Evolutionary conservation across 2,797 vertebrate species (phyloP).

Genomic region (Anguilla megastoma): DNA sequence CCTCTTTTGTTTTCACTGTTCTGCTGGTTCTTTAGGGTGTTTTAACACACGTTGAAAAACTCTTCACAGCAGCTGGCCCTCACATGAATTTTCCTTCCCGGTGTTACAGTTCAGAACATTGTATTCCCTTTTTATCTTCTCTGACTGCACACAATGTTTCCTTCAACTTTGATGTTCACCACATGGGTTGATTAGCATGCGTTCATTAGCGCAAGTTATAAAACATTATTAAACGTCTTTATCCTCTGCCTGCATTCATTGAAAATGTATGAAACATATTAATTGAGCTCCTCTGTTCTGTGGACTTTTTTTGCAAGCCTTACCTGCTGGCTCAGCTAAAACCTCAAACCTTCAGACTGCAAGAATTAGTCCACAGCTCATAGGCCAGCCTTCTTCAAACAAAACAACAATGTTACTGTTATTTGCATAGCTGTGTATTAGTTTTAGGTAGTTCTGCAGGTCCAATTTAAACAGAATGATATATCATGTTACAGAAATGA

Average conservation of each 20-base stretch:
- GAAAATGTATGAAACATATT: constrained; percentile 37
- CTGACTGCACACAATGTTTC: constrained; percentile 57
- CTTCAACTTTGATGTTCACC: constrained; percentile 53
- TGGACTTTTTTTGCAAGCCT: neutral
- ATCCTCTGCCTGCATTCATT: constrained; percentile 26
- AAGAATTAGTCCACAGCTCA: constrained; percentile 7
- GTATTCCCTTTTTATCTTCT: constrained; percentile 35
- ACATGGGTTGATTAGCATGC: constrained; percentile 46
- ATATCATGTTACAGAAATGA: constrained; percentile 28
- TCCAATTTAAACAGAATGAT: constrained; percentile 40
- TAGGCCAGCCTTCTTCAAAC: constrained; percentile 32
- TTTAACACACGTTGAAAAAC: neutral
- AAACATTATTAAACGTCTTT: constrained; percentile 40
- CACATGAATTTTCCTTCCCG: constrained; percentile 39
- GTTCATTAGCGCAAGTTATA: constrained; percentile 34
- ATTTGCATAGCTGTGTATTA: constrained; percentile 31
- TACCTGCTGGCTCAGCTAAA: neutral
- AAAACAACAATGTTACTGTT: constrained; percentile 32
- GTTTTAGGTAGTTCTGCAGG: constrained; percentile 37
- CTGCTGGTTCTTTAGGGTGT: neutral
- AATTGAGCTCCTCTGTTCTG: constrained; percentile 27
- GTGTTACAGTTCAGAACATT: constrained; percentile 37
- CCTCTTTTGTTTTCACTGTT: neutral
- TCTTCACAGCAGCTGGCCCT: constrained; percentile 54
- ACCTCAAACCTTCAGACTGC: neutral